Percentiles rank a stretch among this genome's conserved stretches.
Conservation (phyloP, 1,140 invertebrate genomes). For the Atta cephalotes region DNA sequence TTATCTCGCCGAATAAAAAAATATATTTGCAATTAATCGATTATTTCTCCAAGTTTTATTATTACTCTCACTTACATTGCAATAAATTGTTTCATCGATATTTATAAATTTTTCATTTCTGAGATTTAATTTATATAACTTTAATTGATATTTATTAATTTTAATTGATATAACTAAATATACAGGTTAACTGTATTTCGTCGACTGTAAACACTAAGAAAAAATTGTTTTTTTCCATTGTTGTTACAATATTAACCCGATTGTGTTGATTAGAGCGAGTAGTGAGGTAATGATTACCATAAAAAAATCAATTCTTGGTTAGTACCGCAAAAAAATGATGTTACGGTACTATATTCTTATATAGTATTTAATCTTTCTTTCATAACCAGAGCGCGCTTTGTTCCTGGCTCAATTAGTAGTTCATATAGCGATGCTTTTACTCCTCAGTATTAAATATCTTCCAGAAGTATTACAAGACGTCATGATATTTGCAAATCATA, state of each 20-base stretch:
- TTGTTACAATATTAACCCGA: background rate
- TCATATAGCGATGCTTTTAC: background rate
- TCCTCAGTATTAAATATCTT: background rate
- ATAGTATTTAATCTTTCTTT: background rate
- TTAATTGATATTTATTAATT: background rate
- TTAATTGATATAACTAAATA: constrained; percentile 11
- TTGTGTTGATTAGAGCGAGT: background rate
- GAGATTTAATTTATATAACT: background rate
- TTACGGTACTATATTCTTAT: constrained; percentile 6
- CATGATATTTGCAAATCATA: constrained; percentile 17
- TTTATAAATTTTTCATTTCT: constrained; percentile 5
- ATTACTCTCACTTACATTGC: background rate
- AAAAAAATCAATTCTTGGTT: constrained; percentile 24
- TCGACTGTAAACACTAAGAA: background rate
- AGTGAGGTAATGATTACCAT: background rate
- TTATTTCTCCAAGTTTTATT: background rate
- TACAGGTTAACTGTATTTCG: background rate
- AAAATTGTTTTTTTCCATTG: background rate
- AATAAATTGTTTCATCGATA: background rate
- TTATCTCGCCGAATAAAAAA: background rate
- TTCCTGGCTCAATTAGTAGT: constrained; percentile 11
- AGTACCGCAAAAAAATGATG: constrained; percentile 5
- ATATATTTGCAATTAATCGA: background rate
- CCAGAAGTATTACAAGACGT: background rate
- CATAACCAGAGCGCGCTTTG: background rate